These are phyloP conservation scores for Beris morrisii DNA, from an alignment of 2,888 invertebrate species.

Conservation along the genomic window DNA sequence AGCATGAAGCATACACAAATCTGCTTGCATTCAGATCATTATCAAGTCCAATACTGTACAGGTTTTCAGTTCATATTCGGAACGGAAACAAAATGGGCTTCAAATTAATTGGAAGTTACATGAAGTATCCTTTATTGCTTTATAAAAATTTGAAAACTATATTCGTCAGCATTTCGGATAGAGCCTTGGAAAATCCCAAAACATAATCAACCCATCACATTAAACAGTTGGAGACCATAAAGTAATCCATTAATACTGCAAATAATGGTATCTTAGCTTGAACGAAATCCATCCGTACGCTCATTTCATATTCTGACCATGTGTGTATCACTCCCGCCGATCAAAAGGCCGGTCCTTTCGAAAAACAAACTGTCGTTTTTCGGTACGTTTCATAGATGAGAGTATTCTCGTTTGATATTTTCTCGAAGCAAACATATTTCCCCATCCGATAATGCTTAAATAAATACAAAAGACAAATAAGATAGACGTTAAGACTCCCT, in stretches of 20 bases:
- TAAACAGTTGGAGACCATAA: background rate
- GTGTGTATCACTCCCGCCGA: constrained; percentile 25
- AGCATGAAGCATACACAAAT: no score
- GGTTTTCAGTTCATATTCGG: no score
- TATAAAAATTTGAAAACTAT: no score
- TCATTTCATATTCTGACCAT: constrained; percentile 28
- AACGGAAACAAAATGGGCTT: no score
- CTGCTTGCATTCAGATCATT: no score
- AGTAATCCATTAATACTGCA: constrained; percentile 16
- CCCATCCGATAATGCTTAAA: constrained; percentile 32
- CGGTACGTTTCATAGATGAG: constrained; percentile 5
- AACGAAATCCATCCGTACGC: background rate
- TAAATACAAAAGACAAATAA: constrained; percentile 33
- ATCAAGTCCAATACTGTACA: no score
- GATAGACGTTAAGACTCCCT: constrained; percentile 28
- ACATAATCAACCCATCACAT: no score
- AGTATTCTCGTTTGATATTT: constrained; percentile 28
- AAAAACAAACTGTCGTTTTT: background rate
- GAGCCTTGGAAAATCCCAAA: no score
- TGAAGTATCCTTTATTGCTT: no score
- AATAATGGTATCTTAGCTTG: constrained; percentile 16
- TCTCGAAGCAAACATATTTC: constrained; percentile 26
- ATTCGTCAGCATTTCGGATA: no score
- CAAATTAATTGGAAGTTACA: no score
- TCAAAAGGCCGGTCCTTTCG: constrained; percentile 12